A percentile compares a stretch with the other conserved stretches of the same genome.
Evolutionary conservation across 2,113 vertebrate genomes (phyloP).

Genomic region (Otus sunia): DNA sequence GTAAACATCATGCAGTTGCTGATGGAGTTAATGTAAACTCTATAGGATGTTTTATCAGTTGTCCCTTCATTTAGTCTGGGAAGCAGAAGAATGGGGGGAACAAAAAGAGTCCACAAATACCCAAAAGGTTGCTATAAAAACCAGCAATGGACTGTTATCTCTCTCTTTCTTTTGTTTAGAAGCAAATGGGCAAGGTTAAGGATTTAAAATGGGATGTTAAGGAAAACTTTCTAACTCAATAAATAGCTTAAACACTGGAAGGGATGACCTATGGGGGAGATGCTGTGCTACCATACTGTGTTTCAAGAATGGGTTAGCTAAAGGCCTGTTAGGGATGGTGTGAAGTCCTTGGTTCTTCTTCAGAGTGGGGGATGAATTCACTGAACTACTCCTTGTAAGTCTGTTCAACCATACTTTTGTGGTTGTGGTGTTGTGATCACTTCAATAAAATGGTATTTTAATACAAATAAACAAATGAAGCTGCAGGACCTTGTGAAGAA

Average conservation of each 20-base stretch:
- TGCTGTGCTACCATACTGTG: not conserved
- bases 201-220: not conserved
- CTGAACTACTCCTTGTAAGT: not conserved
- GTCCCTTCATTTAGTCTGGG: slow-evolving; percentile 48
- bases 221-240: not conserved
- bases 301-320: not conserved
- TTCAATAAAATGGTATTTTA: not conserved
- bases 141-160: not conserved
- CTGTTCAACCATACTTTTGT: not conserved
- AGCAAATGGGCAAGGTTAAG: not conserved
- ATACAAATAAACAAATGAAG: not conserved
- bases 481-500: not conserved
- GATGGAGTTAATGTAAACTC: slow-evolving; percentile 48
- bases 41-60: slow-evolving; percentile 48
- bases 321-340: not conserved
- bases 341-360: not conserved
- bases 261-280: not conserved
- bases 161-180: not conserved
- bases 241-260: not conserved
- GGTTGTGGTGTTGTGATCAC: not conserved
- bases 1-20: slow-evolving; percentile 32
- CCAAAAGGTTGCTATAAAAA: not conserved
- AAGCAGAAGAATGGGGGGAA: not conserved
- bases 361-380: not conserved
- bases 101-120: not conserved